Evolutionary conservation across 2,797 vertebrate species (phyloP).

Genomic region (Poecilia gillii): DNA sequence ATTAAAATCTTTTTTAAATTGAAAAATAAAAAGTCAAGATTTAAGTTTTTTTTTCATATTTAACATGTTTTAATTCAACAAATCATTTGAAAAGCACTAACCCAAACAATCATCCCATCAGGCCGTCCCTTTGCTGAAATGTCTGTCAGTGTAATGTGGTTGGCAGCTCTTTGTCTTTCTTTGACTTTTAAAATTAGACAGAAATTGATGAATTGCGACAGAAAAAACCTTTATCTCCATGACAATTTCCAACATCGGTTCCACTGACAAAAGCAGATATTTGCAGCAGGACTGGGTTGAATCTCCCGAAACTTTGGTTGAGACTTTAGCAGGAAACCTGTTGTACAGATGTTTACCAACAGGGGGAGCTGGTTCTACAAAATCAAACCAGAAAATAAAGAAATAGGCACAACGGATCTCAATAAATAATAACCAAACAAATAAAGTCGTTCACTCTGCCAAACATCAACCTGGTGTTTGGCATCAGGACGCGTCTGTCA

Average conservation of each 20-base stretch:
- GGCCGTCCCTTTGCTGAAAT: neutral
- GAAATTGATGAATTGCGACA: neutral
- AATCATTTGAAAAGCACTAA: neutral
- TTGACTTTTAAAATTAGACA: neutral
- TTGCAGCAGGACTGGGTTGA: neutral
- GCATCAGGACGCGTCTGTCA: neutral
- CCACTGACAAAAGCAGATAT: neutral
- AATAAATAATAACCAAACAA: conserved; percentile 31
- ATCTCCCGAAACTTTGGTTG: neutral
- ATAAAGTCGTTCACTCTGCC: conserved; percentile 4
- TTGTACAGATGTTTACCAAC: neutral
- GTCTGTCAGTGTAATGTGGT: neutral
- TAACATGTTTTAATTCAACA: conserved; percentile 6
- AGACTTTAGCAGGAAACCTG: neutral
- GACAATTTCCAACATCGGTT: neutral
- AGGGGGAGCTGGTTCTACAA: neutral
- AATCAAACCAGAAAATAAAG: neutral
- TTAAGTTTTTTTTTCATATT: neutral
- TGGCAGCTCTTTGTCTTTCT: neutral
- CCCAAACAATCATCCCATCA: neutral
- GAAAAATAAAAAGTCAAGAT: neutral
- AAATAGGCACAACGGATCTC: conserved; percentile 35
- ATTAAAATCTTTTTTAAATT: neutral
- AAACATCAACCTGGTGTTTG: conserved; percentile 10
- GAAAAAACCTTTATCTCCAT: neutral